These are phyloP conservation scores for Strix aluco DNA, from an alignment of 2,113 vertebrate genomes.

Conservation along the genomic window DNA sequence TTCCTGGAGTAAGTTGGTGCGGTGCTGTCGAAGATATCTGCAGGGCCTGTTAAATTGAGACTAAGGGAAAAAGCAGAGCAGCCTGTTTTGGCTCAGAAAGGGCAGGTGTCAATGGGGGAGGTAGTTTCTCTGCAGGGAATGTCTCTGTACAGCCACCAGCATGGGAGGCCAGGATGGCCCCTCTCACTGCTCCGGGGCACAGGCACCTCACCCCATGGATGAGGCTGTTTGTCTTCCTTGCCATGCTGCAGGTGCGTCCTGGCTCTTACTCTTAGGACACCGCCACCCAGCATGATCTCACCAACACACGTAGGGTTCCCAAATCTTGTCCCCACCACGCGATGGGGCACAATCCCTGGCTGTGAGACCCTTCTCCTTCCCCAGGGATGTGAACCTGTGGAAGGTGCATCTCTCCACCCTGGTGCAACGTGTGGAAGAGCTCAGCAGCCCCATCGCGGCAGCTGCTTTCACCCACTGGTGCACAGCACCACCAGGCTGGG, in stretches of 20 bases:
- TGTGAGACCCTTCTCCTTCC: neutral
- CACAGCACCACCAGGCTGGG: neutral
- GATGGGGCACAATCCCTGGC: too few species aligned
- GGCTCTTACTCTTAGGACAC: neutral
- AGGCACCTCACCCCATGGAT: rapidly evolving
- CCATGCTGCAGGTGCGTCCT: neutral
- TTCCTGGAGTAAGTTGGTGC: neutral
- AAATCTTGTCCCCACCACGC: neutral
- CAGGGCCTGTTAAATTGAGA: neutral
- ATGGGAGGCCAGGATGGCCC: rapidly evolving
- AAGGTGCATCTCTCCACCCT: neutral
- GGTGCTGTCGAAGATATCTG: neutral
- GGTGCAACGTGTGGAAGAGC: rapidly evolving
- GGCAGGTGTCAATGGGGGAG: neutral
- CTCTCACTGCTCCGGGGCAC: rapidly evolving
- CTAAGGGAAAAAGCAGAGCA: neutral
- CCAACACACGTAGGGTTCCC: rapidly evolving
- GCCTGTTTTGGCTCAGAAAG: neutral
- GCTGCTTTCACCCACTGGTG: neutral
- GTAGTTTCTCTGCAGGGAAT: neutral
- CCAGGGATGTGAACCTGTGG: neutral
- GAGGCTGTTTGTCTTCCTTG: neutral
- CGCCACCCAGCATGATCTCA: neutral
- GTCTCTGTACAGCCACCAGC: neutral
- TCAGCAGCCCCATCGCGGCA: neutral